A percentile compares a stretch with the other conserved stretches of the same genome.
phyloP scores from a whole-genome alignment of 2,888 invertebrate genomes.

The Apamea epomidion region DNA sequence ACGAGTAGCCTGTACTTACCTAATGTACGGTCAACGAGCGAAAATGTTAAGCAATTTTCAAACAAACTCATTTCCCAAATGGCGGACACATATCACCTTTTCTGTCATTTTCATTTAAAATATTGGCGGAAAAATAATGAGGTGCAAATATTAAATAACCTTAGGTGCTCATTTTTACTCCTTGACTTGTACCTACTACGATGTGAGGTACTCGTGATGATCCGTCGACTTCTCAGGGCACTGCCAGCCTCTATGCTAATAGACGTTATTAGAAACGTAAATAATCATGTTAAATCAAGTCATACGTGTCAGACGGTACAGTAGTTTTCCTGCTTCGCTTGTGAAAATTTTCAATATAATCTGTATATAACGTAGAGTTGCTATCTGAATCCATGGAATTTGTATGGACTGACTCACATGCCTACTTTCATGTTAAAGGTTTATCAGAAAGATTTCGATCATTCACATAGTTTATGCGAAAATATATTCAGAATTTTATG shows the following conservation, averaged over 20 bases:
- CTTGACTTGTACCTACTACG: not conserved
- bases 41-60: not conserved
- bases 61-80: not conserved
- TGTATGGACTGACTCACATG: not conserved
- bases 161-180: not conserved
- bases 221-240: conserved; percentile 26
- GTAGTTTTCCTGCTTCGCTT: conserved; percentile 49
- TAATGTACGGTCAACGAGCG: not conserved
- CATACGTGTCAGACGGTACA: conserved; percentile 16
- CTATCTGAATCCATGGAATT: not conserved
- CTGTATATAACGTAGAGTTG: not conserved
- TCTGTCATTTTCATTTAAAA: not conserved
- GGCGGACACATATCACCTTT: not conserved
- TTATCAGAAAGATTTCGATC: not conserved
- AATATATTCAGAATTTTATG: not conserved
- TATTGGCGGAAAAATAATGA: not conserved
- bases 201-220: conserved; percentile 27
- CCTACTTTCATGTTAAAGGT: not conserved
- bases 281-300: conserved; percentile 39
- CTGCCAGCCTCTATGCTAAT: conserved; percentile 42
- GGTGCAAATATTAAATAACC: not conserved
- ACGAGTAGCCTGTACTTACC: not conserved
- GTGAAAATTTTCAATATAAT: not conserved
- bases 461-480: not conserved
- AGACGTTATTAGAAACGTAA: conserved; percentile 48